phyloP scores from a whole-genome alignment of 2,888 invertebrate species.

The Maniola hyperantus region DNA sequence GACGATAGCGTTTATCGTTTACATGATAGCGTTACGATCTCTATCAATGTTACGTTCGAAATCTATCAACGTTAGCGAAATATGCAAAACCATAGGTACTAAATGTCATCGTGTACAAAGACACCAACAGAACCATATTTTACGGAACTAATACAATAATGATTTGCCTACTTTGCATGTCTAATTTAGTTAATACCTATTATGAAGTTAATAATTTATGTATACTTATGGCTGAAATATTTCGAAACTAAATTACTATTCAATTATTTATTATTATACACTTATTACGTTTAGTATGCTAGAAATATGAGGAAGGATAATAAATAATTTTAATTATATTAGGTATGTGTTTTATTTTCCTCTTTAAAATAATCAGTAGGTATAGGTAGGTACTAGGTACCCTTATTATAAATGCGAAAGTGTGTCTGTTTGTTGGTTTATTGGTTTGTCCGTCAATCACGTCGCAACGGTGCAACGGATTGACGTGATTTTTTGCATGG shows the following conservation, averaged over 20 bases:
- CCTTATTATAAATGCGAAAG: too few species aligned
- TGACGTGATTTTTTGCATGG: too few species aligned
- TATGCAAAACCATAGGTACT: not conserved
- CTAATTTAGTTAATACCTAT: conserved; percentile 68
- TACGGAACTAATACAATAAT: conserved; percentile 76
- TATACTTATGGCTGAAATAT: conserved; percentile 80
- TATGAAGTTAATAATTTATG: conserved; percentile 71
- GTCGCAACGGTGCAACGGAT: too few species aligned
- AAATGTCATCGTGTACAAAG: not conserved
- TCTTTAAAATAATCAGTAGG: not conserved
- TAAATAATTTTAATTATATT: conserved; percentile 84
- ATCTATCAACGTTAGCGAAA: not conserved
- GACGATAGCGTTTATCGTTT: too few species aligned
- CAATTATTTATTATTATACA: conserved; percentile 83
- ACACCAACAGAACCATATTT: conserved; percentile 54
- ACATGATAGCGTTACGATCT: not conserved
- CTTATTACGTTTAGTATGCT: conserved; percentile 84
- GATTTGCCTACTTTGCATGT: conserved; percentile 79
- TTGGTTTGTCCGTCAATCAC: too few species aligned
- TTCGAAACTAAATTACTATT: conserved; percentile 82
- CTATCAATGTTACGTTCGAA: too few species aligned
- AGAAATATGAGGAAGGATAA: conserved; percentile 84
- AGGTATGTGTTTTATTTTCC: conserved; percentile 67
- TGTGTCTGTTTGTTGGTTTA: too few species aligned
- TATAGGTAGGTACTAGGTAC: too few species aligned